These are phyloP conservation scores for Diadumene lineata DNA, from an alignment of 92 coral and sea anemone genomes.

Conservation along the genomic window DNA sequence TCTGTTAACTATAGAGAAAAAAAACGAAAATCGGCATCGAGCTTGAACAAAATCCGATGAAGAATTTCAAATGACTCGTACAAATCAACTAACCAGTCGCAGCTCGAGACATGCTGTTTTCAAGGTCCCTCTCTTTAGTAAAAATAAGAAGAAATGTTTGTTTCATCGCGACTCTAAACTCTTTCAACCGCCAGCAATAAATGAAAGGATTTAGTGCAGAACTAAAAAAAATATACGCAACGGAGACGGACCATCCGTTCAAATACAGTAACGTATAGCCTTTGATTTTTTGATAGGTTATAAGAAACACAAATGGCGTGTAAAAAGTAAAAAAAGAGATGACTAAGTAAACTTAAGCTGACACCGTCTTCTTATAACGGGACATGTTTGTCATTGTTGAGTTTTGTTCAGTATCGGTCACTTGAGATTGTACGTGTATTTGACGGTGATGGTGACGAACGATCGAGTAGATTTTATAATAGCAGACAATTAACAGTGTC, in stretches of 20 bases:
- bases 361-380: constrained; percentile 2
- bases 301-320: background rate
- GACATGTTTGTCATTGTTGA: background rate
- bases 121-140: too few relatives aligned
- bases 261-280: background rate
- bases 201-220: constrained; percentile 10
- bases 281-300: background rate
- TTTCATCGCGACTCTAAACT: constrained; percentile 4
- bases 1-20: too few relatives aligned
- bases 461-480: background rate
- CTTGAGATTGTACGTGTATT: constrained; percentile 8
- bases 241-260: background rate
- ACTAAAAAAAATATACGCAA: background rate
- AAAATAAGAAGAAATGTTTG: background rate
- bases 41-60: too few relatives aligned
- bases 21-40: too few relatives aligned
- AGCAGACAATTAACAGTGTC: background rate
- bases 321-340: background rate
- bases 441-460: constrained; percentile 18
- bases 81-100: too few relatives aligned
- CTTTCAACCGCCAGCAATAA: constrained; percentile 21
- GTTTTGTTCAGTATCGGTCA: background rate
- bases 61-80: too few relatives aligned
- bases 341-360: background rate
- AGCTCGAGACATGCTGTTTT: too few relatives aligned